Evolutionary conservation across 2,113 vertebrate genomes (phyloP).

Genomic region (Corydoras sp.): DNA sequence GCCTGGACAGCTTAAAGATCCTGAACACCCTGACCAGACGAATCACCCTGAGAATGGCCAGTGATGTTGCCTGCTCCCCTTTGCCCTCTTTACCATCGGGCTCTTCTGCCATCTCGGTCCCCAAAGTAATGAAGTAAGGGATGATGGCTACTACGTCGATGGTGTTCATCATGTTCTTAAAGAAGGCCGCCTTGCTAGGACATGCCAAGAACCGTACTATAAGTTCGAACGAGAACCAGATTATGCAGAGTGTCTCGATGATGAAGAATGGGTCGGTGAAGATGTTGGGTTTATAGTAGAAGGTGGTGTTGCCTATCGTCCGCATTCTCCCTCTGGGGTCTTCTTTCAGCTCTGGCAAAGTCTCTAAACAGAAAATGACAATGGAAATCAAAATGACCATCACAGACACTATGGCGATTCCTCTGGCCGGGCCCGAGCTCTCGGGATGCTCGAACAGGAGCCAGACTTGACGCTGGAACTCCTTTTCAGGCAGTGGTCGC

Average conservation of each 20-base stretch:
- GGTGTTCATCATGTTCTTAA: conserved; percentile 99
- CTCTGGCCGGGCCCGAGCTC: conserved; percentile 88
- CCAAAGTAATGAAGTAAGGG: conserved; percentile 96
- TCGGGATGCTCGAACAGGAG: conserved; percentile 96
- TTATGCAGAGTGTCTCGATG: conserved; percentile 93
- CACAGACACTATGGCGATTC: conserved; percentile 94
- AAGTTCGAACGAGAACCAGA: conserved; percentile 98
- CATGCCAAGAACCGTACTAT: conserved; percentile 94
- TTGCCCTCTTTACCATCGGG: conserved; percentile 69
- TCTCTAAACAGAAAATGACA: conserved; percentile 97
- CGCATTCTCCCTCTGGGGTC: conserved; percentile 66
- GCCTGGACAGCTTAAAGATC: conserved; percentile 98
- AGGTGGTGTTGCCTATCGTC: conserved; percentile 78
- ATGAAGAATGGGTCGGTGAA: conserved; percentile 95
- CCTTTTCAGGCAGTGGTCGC: conserved; percentile 84
- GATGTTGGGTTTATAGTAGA: conserved; percentile 82
- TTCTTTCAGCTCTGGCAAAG: conserved; percentile 87
- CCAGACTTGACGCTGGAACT: conserved; percentile 96
- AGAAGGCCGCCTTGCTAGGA: conserved; percentile 96
- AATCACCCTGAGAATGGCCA: conserved; percentile 98
- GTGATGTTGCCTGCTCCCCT: conserved; percentile 93
- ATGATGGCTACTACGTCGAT: conserved; percentile 99
- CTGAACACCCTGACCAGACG: conserved; percentile 97
- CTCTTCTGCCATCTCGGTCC: conserved; percentile 93
- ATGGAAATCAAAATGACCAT: conserved; percentile 99